phyloP scores from a whole-genome alignment of 37 sponge, comb jelly and placozoan genomes.

The Axinella damicornis region DNA sequence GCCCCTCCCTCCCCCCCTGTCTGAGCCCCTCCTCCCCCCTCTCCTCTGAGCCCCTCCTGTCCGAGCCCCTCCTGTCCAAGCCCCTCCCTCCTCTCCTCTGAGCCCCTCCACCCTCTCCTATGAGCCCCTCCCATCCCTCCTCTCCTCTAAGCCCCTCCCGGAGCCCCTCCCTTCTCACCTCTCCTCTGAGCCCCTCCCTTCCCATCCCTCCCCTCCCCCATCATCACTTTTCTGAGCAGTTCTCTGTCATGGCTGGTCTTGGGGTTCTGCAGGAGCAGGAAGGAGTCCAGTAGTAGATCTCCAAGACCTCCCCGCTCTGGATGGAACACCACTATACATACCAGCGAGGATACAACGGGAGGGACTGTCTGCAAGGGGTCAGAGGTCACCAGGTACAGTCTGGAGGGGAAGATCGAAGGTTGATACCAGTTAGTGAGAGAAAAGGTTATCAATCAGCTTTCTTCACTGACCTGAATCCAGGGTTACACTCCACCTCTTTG shows the following conservation, averaged over 20 bases:
- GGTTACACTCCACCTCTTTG: conserved; percentile 65
- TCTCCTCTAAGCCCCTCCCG: too few species aligned
- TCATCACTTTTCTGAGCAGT: conserved; percentile 49
- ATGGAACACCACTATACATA: conserved; percentile 49
- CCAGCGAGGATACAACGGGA: neutral
- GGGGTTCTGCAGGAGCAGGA: conserved; percentile 55
- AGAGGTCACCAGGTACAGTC: conserved; percentile 6
- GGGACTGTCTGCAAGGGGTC: neutral
- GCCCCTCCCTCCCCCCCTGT: too few species aligned
- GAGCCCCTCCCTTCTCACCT: neutral
- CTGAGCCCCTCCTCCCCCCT: too few species aligned
- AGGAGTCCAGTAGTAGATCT: conserved; percentile 54
- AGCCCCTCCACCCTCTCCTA: too few species aligned
- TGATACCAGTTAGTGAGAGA: too few species aligned
- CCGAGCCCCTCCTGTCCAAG: neutral
- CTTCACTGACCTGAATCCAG: conserved; percentile 61
- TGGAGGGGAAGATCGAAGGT: neutral
- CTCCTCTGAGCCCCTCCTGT: too few species aligned
- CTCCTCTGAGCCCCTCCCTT: too few species aligned
- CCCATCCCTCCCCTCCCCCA: neutral
- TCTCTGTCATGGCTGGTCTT: conserved; percentile 65
- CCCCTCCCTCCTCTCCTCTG: conserved; percentile 29
- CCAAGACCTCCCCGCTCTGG: conserved; percentile 65
- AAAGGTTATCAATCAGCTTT: too few species aligned
- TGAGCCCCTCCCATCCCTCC: too few species aligned